Conservation (phyloP, 2,888 invertebrate genomes). For the Atrina japonica region DNA sequence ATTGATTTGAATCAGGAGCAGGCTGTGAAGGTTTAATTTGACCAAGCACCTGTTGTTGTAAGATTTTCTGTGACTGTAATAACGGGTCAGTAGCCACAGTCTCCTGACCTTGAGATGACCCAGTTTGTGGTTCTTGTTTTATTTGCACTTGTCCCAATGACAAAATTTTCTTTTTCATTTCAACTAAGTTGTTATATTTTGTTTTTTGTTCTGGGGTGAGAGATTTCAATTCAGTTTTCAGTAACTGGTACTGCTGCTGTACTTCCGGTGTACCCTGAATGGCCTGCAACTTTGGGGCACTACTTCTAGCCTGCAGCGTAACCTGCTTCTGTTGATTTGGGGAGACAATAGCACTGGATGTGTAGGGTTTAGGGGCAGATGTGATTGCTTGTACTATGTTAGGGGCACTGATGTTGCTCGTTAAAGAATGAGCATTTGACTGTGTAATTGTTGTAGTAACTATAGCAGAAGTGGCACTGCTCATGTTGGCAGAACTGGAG, state of each 20-base stretch:
- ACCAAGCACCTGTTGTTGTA: too few species aligned
- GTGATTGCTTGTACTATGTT: slow-evolving; percentile 31
- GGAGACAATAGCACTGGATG: not conserved
- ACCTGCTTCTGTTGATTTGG: slow-evolving; percentile 22
- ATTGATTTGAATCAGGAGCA: too few species aligned
- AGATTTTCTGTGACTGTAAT: too few species aligned
- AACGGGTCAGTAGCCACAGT: too few species aligned
- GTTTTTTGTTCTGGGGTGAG: slow-evolving; percentile 83
- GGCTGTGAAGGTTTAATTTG: too few species aligned
- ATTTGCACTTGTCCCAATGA: slow-evolving; percentile 84
- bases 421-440: slow-evolving; percentile 48
- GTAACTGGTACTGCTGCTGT: slow-evolving; percentile 80
- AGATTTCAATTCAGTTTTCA: slow-evolving; percentile 86
- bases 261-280: slow-evolving; percentile 60
- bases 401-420: too few species aligned
- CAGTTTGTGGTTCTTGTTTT: slow-evolving; percentile 30
- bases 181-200: slow-evolving; percentile 84
- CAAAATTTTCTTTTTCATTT: slow-evolving; percentile 87
- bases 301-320: slow-evolving; percentile 42
- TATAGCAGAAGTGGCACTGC: slow-evolving; percentile 50
- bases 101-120: slow-evolving; percentile 59
- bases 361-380: slow-evolving; percentile 29
- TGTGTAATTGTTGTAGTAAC: slow-evolving; percentile 67
- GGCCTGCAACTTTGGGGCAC: slow-evolving; percentile 52
- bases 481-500: slow-evolving; percentile 7